Evolutionary conservation across 64 coral and sea anemone genomes (phyloP).

Genomic region (Orbicella faveolata): DNA sequence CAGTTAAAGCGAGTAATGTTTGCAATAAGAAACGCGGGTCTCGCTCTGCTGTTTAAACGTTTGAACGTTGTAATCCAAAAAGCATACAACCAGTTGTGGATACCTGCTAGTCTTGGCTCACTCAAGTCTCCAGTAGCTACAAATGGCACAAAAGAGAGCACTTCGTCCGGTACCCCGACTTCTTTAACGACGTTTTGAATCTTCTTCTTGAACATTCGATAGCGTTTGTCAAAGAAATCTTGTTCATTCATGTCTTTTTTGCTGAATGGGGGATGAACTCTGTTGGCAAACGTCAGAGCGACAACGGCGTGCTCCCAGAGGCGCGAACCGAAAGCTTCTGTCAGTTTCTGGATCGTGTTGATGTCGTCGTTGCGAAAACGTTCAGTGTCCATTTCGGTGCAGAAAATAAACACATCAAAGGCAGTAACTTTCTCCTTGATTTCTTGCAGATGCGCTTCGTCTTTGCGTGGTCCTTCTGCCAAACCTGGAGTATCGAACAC

Average conservation of each 20-base stretch:
- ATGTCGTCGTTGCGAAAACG: slow-evolving; percentile 37
- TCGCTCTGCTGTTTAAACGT: slow-evolving; percentile 6
- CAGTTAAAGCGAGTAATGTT: background rate
- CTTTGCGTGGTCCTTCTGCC: slow-evolving; percentile 13
- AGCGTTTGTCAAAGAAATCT: slow-evolving; percentile 1
- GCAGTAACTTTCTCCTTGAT: background rate
- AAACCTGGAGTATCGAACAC: slow-evolving; percentile 28
- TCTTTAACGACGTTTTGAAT: background rate
- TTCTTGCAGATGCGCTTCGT: background rate
- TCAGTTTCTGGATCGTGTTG: slow-evolving; percentile 16
- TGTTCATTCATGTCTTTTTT: background rate
- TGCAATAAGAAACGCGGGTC: background rate
- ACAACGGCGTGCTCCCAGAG: slow-evolving; percentile 51
- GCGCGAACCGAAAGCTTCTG: background rate
- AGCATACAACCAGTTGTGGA: slow-evolving; percentile 7
- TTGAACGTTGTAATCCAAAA: slow-evolving; percentile 56
- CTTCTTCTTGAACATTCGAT: slow-evolving; percentile 21
- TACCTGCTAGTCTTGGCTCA: slow-evolving; percentile 26
- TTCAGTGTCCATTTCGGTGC: slow-evolving; percentile 31
- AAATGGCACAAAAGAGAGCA: slow-evolving; percentile 7
- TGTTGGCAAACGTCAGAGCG: slow-evolving; percentile 55
- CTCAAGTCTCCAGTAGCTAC: slow-evolving; percentile 40
- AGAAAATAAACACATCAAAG: slow-evolving; percentile 31
- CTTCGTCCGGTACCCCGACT: background rate
- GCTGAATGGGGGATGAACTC: slow-evolving; percentile 8